Conservation (phyloP, 2,797 vertebrate species). For the Steatocranus sp. region DNA sequence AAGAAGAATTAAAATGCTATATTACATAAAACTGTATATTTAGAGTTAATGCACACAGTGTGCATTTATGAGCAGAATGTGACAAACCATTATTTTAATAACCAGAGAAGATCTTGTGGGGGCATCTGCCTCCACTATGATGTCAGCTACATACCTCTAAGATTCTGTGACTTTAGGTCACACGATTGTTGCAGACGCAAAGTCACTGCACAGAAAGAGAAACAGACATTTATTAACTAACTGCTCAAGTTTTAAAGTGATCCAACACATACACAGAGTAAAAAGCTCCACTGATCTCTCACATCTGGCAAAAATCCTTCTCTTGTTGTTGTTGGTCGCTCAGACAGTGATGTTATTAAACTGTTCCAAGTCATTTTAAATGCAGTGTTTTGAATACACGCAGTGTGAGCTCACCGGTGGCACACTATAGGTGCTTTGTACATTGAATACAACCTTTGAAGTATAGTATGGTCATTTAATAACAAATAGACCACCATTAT, state of each 20-base stretch:
- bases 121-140: neutral
- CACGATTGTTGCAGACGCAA: neutral
- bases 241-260: neutral
- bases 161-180: neutral
- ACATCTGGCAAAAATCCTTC: neutral
- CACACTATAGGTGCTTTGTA: neutral
- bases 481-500: neutral
- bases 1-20: neutral
- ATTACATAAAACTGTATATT: neutral
- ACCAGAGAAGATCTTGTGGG: neutral
- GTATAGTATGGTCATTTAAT: neutral
- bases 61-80: neutral
- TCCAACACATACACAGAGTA: neutral
- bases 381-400: neutral
- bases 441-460: neutral
- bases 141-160: neutral
- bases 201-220: neutral
- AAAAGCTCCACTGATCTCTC: rapidly evolving
- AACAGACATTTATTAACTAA: neutral
- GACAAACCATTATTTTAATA: neutral
- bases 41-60: neutral
- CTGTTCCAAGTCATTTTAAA: neutral
- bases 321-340: neutral
- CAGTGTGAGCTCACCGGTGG: neutral
- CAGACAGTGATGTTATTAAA: neutral